phyloP scores from a whole-genome alignment of 2,797 vertebrate genomes.

The Monodelphis domestica region DNA sequence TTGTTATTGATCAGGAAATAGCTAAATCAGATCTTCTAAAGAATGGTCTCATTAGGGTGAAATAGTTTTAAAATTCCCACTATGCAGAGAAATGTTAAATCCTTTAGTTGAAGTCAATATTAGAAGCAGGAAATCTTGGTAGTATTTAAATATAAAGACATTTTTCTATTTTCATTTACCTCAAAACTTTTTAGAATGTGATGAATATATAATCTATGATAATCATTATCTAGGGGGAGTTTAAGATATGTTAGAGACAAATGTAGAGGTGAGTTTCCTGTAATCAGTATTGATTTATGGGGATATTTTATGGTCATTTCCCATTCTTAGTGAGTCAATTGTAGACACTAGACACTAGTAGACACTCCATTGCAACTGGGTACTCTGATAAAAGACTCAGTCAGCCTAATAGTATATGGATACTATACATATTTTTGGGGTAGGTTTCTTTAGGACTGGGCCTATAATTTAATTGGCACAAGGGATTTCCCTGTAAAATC shows the following conservation, averaged over 20 bases:
- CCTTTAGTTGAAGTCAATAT: not conserved
- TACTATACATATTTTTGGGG: not conserved
- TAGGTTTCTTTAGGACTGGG: not conserved
- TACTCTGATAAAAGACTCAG: not conserved
- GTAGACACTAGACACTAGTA: not conserved
- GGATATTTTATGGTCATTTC: not conserved
- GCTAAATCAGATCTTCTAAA: too few relatives aligned
- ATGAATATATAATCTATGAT: not conserved
- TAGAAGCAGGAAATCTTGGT: conserved; percentile 8
- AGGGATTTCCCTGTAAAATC: not conserved
- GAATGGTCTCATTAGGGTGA: too few relatives aligned
- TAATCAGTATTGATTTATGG: not conserved
- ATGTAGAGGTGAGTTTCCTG: not conserved
- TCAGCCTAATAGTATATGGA: not conserved
- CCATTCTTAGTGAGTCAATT: not conserved
- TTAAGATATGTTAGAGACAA: not conserved
- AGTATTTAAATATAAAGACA: conserved; percentile 19
- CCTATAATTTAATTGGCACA: not conserved
- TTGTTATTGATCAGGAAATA: too few relatives aligned
- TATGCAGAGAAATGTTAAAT: not conserved
- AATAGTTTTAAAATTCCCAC: too few relatives aligned
- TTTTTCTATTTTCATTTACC: conserved; percentile 47
- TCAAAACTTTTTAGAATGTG: not conserved
- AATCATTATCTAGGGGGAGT: not conserved
- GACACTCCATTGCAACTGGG: not conserved